A percentile compares a stretch with the other conserved stretches of the same genome.
Evolutionary conservation across 1,140 invertebrate species (phyloP).

Genomic region (Streblospio benedicti): DNA sequence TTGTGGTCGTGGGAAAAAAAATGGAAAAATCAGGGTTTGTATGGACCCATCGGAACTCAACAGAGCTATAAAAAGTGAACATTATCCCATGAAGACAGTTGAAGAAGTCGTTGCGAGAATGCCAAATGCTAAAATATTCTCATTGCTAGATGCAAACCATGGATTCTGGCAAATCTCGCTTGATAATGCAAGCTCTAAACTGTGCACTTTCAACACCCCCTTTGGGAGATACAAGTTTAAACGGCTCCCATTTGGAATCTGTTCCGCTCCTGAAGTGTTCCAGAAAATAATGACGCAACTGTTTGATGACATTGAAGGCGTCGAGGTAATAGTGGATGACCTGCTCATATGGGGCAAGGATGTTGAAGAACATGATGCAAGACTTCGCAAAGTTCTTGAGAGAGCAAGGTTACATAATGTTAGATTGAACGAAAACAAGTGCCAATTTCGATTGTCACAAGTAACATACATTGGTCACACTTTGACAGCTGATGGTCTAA

Average conservation of each 20-base stretch:
- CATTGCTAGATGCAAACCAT: slow-evolving; percentile 14
- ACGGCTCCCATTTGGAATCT: neutral
- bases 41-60: slow-evolving; percentile 25
- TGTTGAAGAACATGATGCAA: slow-evolving; percentile 1
- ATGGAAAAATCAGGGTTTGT: slow-evolving; percentile 23
- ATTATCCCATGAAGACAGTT: slow-evolving; percentile 20
- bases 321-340: slow-evolving; percentile 2
- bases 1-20: slow-evolving; percentile 18
- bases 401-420: neutral
- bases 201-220: slow-evolving; percentile 2
- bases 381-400: neutral
- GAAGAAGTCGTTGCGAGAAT: slow-evolving; percentile 27
- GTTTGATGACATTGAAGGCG: slow-evolving; percentile 1
- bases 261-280: neutral
- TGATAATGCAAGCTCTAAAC: neutral
- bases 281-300: neutral
- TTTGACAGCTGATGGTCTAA: slow-evolving; percentile 7
- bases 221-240: neutral
- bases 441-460: neutral
- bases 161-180: neutral
- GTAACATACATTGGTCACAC: neutral
- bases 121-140: slow-evolving; percentile 23
- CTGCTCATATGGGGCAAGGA: neutral
- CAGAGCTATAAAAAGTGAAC: slow-evolving; percentile 19
- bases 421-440: neutral